Conservation (phyloP, 2,113 vertebrate species). For the Hippocampus mohnikei region DNA sequence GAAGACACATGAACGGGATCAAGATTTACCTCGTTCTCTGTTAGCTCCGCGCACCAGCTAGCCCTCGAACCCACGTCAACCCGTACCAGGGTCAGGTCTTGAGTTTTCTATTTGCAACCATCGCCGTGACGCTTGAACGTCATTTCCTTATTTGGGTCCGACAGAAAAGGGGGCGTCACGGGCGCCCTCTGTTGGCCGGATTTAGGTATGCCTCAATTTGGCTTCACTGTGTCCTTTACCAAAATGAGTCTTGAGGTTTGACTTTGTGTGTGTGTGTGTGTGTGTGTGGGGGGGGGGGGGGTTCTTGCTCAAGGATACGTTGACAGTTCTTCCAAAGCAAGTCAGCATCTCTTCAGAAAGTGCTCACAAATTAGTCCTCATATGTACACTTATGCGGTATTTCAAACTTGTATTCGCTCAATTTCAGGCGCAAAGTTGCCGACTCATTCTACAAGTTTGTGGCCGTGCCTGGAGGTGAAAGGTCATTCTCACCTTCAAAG, state of each 20-base stretch:
- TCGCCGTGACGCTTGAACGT: slow-evolving; percentile 31
- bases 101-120: slow-evolving; percentile 36
- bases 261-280: too few relatives aligned
- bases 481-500: not conserved
- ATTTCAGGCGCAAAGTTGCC: too few relatives aligned
- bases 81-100: not conserved
- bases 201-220: not conserved
- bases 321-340: too few relatives aligned
- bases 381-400: too few relatives aligned
- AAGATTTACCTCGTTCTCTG: slow-evolving; percentile 7
- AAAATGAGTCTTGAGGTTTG: too few relatives aligned
- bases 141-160: slow-evolving; percentile 69
- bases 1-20: not conserved
- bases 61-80: not conserved
- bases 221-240: not conserved
- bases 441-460: not conserved
- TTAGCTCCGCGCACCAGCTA: not conserved
- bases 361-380: too few relatives aligned
- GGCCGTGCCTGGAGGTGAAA: not conserved
- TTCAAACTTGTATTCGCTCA: too few relatives aligned
- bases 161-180: not conserved
- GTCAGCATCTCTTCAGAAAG: too few relatives aligned
- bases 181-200: slow-evolving; percentile 28
- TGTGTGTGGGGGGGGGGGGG: too few relatives aligned
- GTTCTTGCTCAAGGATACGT: too few relatives aligned